Base-by-base conservation (phyloP, 2,888 invertebrate genomes). In the Lepidonotus clava region DNA sequence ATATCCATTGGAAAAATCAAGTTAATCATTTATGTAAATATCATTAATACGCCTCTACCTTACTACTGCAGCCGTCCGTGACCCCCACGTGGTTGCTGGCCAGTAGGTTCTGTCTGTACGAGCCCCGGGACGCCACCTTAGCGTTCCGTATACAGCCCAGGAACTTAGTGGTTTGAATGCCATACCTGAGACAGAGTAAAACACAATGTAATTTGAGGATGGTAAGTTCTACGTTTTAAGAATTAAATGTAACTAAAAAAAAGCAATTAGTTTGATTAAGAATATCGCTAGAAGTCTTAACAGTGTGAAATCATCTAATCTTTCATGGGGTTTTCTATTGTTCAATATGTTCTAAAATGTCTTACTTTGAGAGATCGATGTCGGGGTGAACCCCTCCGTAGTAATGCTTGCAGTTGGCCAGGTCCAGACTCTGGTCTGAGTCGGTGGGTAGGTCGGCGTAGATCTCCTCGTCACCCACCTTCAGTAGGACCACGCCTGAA, bases 331-430 rank as follows among this genome's bases (percentile, higher is more conserved):
- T n/a, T n/a, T n/a, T n/a, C n/a, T n/a, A n/a, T n/a, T n/a, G n/a
- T n/a, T n/a, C n/a, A n/a, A n/a, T n/a, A n/a, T n/a, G n/a, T n/a
- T n/a, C n/a, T n/a, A n/a, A n/a, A n/a, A 14, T n/a, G 24, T 34
- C 67, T 61, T 67, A 87, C 88, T 88, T 87, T 6, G 88, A 67
- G 8, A 87, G 87, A 18, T 91, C 88, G 88, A 96, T 95, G 88
- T 96, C 96, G 0, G 98, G 97, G 4, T 98, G 97, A 1, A 97
- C 95, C 0, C 98, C 98, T 0, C 98, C 98, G 91, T 98, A 95
- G 95, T 97, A 97, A 94, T 97, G 97, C 46, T 96, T 95, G 0
- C 96, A 96, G 66, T 95, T 95, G 0, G 95, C 90, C 32, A 94
- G 90, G 46, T 94, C 92, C 76, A 95, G 90, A 1, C 92, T 92